Base-by-base conservation (phyloP, 2,888 invertebrate species). In the Brachylomia viminalis region DNA sequence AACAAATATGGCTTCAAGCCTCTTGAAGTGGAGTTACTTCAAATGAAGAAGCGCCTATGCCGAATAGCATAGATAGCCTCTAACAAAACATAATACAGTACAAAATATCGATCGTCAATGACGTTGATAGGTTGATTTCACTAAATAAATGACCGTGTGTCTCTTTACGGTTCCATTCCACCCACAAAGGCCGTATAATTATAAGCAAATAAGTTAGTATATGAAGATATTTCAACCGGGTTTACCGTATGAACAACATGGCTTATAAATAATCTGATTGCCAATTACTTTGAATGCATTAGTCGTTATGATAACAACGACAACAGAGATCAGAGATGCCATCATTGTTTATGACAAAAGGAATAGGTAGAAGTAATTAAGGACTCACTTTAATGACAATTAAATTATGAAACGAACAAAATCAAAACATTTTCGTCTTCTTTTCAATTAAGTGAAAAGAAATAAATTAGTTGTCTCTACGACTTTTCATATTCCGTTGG, bases 121-220 rank as follows among this genome's bases (percentile, higher is more conserved):
- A 73, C 84, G 68, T 68, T 70, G 59, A 62, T 33, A 58, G 66
- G 75, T 82, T 77, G 72, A 85, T 86, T 79, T 69, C 69, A 80
- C 66, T 81, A 75, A 86, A 79, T 78, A 86, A 83, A 83, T 83
- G 75, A 76, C 58, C 47, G 75, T 70, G 38, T 80, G 67, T 72
- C 75, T 79, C 67, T 80, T 78, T 79, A 72, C 47, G 73, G 69
- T 86, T 77, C 73, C 83, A 82, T 80, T 79, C 79, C 72, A 58
- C 72, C 79, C 67, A 84, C 83, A 87, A 88, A 86, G 72, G 79
- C 72, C 62, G 49, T 77, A 68, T 84, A 86, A 88, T 87, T 88
- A 85, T 62, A 83, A 84, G 68, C 74, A 85, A 87, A 84, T 83
- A n/a, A n/a, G 75, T 83, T 77, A 79, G 68, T 67, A 61, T 68